Evolutionary conservation across 2,888 invertebrate genomes (phyloP).

Genomic region (Platerodrilus igneus): DNA sequence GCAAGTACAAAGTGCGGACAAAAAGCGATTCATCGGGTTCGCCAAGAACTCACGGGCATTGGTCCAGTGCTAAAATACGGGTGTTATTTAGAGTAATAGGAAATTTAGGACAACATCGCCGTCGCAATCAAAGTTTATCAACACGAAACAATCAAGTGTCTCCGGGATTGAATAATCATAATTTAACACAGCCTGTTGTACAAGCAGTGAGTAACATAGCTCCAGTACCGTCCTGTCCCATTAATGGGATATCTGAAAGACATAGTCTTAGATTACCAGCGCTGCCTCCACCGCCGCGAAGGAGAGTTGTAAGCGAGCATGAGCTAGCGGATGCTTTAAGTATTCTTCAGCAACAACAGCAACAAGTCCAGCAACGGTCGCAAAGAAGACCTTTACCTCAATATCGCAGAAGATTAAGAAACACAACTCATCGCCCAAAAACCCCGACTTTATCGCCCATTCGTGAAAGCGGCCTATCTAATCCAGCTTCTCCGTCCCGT

Average conservation of each 20-base stretch:
- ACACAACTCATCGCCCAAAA: conserved; percentile 42
- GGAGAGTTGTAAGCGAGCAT: conserved; percentile 48
- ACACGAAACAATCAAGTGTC: conserved; percentile 45
- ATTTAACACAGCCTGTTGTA: conserved; percentile 36
- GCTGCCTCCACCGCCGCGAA: conserved; percentile 46
- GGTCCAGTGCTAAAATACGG: conserved; percentile 47
- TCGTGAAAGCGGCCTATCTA: conserved; percentile 65
- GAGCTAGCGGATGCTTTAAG: conserved; percentile 46
- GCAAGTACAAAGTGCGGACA: conserved; percentile 37
- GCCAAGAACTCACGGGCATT: conserved; percentile 41
- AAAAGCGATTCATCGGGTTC: conserved; percentile 36
- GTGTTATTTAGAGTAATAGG: conserved; percentile 45
- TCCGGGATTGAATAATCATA: conserved; percentile 33
- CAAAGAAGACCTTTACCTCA: conserved; percentile 29
- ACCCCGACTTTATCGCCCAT: conserved; percentile 63
- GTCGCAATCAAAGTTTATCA: conserved; percentile 26
- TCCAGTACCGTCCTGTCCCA: conserved; percentile 48
- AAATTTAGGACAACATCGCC: conserved; percentile 27
- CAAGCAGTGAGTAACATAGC: conserved; percentile 56
- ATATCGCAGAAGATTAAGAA: conserved; percentile 39
- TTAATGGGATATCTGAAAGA: conserved; percentile 23
- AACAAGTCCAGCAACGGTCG: conserved; percentile 24
- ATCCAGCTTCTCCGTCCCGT: conserved; percentile 60
- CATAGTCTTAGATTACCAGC: conserved; percentile 37
- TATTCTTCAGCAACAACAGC: conserved; percentile 40